A percentile compares a stretch with the other conserved stretches of the same genome.
These are phyloP conservation scores for Procavia capensis DNA, from an alignment of 2,113 vertebrate species.

Conservation along the genomic window DNA sequence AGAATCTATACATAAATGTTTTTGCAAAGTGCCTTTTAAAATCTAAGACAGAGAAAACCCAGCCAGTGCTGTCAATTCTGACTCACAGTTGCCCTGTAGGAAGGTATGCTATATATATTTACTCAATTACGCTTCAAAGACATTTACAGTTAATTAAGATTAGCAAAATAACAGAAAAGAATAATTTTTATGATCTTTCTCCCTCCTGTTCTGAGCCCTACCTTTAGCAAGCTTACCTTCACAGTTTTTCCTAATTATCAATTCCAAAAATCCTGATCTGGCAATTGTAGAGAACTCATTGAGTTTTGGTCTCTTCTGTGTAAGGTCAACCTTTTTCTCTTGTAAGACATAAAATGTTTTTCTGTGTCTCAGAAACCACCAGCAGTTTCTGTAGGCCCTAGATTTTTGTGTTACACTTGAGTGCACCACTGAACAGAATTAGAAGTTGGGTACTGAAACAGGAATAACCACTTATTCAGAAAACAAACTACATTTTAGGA, in stretches of 20 bases:
- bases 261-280: no score
- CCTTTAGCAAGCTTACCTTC: not conserved
- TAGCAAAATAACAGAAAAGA: not conserved
- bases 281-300: no score
- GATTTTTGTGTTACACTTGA: not conserved
- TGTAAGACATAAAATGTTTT: no score
- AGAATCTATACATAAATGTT: not conserved
- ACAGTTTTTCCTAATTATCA: no score
- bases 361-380: not conserved
- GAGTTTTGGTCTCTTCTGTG: no score
- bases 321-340: no score
- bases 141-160: not conserved
- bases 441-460: not conserved
- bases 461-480: not conserved
- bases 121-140: not conserved
- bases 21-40: not conserved
- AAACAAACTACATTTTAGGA: constrained; percentile 23
- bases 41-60: not conserved
- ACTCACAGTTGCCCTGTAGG: no score
- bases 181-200: not conserved
- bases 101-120: not conserved
- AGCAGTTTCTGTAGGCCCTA: not conserved
- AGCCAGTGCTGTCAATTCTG: no score
- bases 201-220: not conserved
- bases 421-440: not conserved